Evolutionary conservation across 2,113 vertebrate genomes (phyloP), one percentile per base, ranked within the genome.

Genomic region (Chaetodon trifascialis): DNA sequence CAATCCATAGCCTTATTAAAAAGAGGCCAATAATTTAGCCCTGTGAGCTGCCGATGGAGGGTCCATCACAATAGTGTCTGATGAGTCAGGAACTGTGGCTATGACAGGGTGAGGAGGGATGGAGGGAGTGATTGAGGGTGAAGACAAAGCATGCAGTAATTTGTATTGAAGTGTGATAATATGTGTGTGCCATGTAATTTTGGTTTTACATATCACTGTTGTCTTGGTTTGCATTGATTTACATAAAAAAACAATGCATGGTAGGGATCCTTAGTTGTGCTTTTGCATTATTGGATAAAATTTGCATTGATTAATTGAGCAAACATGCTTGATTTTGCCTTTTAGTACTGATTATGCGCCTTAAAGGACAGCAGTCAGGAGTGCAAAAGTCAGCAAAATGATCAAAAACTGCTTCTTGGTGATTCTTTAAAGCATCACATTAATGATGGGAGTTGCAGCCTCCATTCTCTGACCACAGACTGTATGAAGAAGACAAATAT

Each of bases 1-100:
- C 89, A 84, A 94, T 94, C 93, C 92, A 94, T 93, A 94, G 88
- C 77, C 93, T 93, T 93, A 95, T 94, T 94, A 95, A 91, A 93
- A 92, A 88, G 60, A 46, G 87, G 77, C 82, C 89, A 80, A 90
- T 94, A 90, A 94, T 90, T 92, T 94, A 90, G 83, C 76, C 73
- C 63, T 0, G 14, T 60, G 74, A 30, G 42, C 59, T 2, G 72
- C 72, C 11, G 58, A 59, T 65, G 68, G 84, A 79, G 78, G 73
- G 38, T 17, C 55, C 54, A 68, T 83, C 88, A 88, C 87, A 88
- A 89, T 82, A 81, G 82, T 67, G 74, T 77, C 65, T 91, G 89
- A 92, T 94, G 93, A 94, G 88, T 90, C 90, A 92, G 90, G 88
- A 55, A 34, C 63, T 55, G 78, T 72, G 80, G 46, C 36, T 72